Evolutionary conservation across 1,140 invertebrate species (phyloP), one percentile per base, ranked within the genome.

Genomic region (Drosophila grimshawi): DNA sequence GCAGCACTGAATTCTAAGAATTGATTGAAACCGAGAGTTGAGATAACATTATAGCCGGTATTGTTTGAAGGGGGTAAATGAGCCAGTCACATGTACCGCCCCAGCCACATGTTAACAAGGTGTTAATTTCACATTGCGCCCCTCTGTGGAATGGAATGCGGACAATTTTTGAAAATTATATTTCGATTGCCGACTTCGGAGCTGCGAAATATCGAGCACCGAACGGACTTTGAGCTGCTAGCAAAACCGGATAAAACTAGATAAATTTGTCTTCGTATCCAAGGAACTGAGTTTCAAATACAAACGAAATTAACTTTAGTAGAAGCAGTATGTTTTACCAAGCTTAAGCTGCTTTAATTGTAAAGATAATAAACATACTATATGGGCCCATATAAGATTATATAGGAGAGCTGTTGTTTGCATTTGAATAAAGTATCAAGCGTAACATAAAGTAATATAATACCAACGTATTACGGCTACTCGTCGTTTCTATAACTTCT

Each of bases 91-190:
- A 29, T 30, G 39, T 32, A 33, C 53, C 56, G 30, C 61, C 41
- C 41, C 5, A 33, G 4, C 33, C 41, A 55, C 61, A 53, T 85
- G 77, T 81, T 70, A 86, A 69, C 60, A 60, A 70, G 63, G 82
- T 81, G 60, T 86, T 81, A 67, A 70, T 76, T 86, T 78, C 78
- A 57, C 46, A 48, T 10, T 19, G 65, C 52, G 56, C 57, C 11
- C 11, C 11, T 39, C n/a, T 29, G 10, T 52, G 78, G 75, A 78
- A 86, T 52, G 78, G 75, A 78, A 86, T 76, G 78, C 74, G 57
- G 61, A 68, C 70, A 83, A 69, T 80, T 53, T 45, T 64, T 74
- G 49, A 76, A 86, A 86, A 82, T 67, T 45, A 60, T 71, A 77
- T 78, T 71, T 53, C 68, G 65, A 67, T 64, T 64, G 60, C 70